These are phyloP conservation scores for Herpailurus yagouaroundi DNA, from an alignment of 2,113 vertebrate species.

Conservation along the genomic window DNA sequence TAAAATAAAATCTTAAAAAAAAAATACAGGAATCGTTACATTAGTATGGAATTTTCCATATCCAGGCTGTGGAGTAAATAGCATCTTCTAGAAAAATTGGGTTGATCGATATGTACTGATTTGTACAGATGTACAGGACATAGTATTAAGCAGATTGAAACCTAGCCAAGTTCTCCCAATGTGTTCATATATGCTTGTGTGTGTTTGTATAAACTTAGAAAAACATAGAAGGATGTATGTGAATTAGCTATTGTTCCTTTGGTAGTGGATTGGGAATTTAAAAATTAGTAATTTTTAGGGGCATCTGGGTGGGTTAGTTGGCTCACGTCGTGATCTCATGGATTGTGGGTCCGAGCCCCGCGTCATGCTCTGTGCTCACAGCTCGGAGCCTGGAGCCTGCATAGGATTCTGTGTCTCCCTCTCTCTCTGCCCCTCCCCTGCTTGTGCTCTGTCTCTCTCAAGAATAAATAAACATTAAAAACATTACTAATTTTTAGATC, in stretches of 20 bases:
- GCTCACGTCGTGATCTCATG: no score
- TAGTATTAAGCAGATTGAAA: background rate
- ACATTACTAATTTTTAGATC: background rate
- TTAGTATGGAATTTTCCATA: background rate
- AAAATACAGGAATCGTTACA: background rate
- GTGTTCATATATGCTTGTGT: background rate
- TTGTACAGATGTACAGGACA: background rate
- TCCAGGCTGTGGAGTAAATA: background rate
- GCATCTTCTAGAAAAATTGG: background rate
- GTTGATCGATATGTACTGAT: background rate
- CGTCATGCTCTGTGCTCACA: no score
- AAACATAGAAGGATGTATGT: background rate
- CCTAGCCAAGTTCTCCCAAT: background rate
- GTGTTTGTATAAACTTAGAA: background rate
- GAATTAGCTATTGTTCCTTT: background rate
- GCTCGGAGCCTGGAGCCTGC: no score
- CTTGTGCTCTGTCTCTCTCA: no score
- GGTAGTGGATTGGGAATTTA: background rate
- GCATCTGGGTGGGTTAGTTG: no score
- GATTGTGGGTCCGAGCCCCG: no score
- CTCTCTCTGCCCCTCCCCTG: no score
- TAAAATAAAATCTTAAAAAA: no score
- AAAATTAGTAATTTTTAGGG: background rate
- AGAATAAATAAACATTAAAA: background rate
- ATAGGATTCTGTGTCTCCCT: no score